A percentile compares a stretch with the other conserved stretches of the same genome.
These are phyloP conservation scores for Melanerpes aurifrons DNA, from an alignment of 2,113 vertebrate species.

Conservation along the genomic window DNA sequence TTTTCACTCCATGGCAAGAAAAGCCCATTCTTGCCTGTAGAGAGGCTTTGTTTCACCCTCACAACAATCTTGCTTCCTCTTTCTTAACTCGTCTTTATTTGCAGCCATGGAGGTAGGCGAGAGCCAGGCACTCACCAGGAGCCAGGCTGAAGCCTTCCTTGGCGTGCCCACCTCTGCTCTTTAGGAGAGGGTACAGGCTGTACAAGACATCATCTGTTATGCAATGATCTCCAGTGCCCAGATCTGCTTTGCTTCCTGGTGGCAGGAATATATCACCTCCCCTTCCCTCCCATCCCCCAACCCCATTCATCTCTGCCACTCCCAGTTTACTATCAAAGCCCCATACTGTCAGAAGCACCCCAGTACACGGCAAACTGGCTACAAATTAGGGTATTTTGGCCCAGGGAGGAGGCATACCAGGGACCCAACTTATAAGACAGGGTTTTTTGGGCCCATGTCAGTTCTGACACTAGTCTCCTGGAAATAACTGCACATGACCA, in stretches of 20 bases:
- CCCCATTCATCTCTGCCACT: slow-evolving; percentile 14
- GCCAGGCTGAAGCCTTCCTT: slow-evolving; percentile 69
- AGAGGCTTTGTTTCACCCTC: neutral
- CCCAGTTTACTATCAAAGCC: neutral
- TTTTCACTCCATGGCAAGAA: neutral
- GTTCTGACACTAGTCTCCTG: neutral
- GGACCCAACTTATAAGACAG: neutral
- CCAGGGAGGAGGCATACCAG: neutral
- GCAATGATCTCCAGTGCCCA: slow-evolving; percentile 48
- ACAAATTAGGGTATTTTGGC: neutral
- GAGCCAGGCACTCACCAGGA: slow-evolving; percentile 42
- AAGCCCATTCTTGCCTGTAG: neutral
- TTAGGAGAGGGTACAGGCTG: slow-evolving; percentile 68
- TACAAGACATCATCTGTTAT: slow-evolving; percentile 71
- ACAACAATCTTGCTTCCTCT: slow-evolving; percentile 19
- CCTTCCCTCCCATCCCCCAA: neutral
- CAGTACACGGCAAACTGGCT: neutral
- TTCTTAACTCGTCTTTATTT: slow-evolving; percentile 51
- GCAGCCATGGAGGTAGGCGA: slow-evolving; percentile 34
- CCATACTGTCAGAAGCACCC: neutral
- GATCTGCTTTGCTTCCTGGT: slow-evolving; percentile 45
- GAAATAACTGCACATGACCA: neutral
- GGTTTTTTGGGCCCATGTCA: neutral
- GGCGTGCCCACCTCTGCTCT: slow-evolving; percentile 69
- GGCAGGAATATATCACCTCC: slow-evolving; percentile 32